Evolutionary conservation across 2,113 vertebrate genomes (phyloP), one percentile per base, ranked within the genome.

Genomic region (Aegotheles bennettii): DNA sequence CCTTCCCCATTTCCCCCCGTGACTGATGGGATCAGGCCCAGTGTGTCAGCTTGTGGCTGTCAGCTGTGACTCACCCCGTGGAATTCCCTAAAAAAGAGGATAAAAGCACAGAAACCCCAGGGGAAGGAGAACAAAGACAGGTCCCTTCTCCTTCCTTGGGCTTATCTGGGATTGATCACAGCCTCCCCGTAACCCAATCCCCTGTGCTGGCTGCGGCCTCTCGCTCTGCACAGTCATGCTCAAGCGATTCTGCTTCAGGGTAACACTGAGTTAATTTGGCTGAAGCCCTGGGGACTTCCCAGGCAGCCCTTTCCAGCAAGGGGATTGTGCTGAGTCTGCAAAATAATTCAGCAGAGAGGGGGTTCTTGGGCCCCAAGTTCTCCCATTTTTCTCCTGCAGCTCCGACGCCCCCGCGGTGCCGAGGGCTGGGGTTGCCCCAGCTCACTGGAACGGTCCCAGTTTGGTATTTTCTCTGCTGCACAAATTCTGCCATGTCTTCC

Each of bases 351-450:
- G 50, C 0, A 0, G 24, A 24, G 17, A 48, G 12, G 31, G 63
- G 11, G 24, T 26, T 51, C 24, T 26, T 1, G 29, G 21, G 4
- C 68, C 35, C 68, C 77, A 31, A 23, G 23, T 76, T 33, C 9
- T n/a, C 28, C 51, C 4, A 8, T 26, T 63, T 71, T 50, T 11
- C 24, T 50, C 54, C 68, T 38, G 29, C 59, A 15, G 24, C 16
- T 57, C 70, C 11, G 60, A 13, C 36, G n/a, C 18, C 68, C 38
- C 65, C 2, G 28, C 7, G 16, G 11, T 11, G 1, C 4, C 1
- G 74, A 19, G 48, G 57, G 28, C 56, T 47, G 2, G 0, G 35
- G 6, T 5, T 36, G 64, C 23, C 35, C 0, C 3, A 28, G 4
- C 26, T 70, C 24, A 31, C 31, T 40, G 36, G 16, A 83, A 45